Evolutionary conservation across 2,113 vertebrate species (phyloP).

Genomic region (Hyaena hyaena): DNA sequence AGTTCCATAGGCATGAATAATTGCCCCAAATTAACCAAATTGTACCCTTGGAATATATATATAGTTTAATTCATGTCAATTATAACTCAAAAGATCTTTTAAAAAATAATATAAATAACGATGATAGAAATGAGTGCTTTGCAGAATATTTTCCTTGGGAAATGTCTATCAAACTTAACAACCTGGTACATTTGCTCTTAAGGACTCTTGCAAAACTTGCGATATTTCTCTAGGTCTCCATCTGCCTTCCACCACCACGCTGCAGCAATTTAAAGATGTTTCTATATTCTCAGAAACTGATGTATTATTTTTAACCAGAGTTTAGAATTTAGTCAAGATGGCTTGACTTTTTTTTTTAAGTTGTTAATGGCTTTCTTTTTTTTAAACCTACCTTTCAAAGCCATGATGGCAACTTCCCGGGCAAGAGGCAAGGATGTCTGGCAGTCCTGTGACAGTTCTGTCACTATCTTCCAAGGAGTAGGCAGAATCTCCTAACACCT

Average conservation of each 20-base stretch:
- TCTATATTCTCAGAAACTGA: background rate
- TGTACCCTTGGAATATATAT: background rate
- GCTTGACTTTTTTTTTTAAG: background rate
- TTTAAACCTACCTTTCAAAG: background rate
- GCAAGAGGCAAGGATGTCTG: background rate
- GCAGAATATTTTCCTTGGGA: background rate
- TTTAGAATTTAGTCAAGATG: background rate
- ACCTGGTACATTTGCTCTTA: background rate
- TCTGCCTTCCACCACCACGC: background rate
- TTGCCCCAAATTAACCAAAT: background rate
- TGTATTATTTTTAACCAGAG: constrained; percentile 53
- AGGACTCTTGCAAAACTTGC: background rate
- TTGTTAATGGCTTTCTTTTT: background rate
- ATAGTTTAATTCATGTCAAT: background rate
- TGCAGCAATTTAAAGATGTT: constrained; percentile 10
- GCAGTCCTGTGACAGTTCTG: background rate
- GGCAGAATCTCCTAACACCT: background rate
- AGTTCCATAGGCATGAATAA: background rate
- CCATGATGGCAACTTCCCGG: background rate
- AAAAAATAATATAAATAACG: background rate
- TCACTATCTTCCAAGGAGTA: background rate
- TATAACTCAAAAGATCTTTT: background rate
- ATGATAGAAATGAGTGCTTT: background rate
- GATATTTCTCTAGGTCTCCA: background rate
- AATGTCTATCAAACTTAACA: background rate